Conservation (phyloP, 2,888 invertebrate species). For the Lasioglossum lativentre region DNA sequence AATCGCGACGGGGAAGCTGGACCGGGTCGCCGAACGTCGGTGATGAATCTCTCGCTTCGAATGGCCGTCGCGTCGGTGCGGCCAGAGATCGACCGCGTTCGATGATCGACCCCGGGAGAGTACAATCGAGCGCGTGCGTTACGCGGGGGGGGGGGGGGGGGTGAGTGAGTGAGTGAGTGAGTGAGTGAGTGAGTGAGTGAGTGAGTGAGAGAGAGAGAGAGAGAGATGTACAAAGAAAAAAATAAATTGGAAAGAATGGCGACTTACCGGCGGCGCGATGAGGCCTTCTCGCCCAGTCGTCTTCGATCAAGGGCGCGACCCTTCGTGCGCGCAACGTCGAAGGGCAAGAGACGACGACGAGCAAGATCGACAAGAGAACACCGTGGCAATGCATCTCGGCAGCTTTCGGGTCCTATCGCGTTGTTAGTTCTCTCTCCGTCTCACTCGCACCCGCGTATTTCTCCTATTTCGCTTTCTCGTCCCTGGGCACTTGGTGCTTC, state of each 20-base stretch:
- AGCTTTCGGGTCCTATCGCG: conserved; percentile 42
- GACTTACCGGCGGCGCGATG: conserved; percentile 89
- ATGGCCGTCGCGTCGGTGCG: background rate
- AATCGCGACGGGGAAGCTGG: conserved; percentile 23
- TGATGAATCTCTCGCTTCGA: background rate
- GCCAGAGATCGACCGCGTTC: background rate
- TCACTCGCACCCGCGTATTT: conserved; percentile 46
- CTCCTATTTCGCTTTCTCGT: conserved; percentile 52
- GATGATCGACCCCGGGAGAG: background rate
- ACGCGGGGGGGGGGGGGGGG: background rate
- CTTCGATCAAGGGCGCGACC: conserved; percentile 89
- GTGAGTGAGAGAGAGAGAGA: too few species aligned
- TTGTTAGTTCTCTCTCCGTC: conserved; percentile 7
- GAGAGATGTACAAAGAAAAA: background rate
- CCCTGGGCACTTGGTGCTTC: conserved; percentile 55
- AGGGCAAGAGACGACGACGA: conserved; percentile 83
- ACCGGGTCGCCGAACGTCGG: background rate
- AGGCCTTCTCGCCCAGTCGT: conserved; percentile 88
- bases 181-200: too few species aligned
- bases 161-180: too few species aligned
- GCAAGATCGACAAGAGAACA: conserved; percentile 76
- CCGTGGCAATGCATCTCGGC: conserved; percentile 77
- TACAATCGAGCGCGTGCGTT: background rate
- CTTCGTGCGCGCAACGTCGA: conserved; percentile 84
- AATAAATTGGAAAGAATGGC: conserved; percentile 33